A percentile compares a stretch with the other conserved stretches of the same genome.
Evolutionary conservation across 1,140 invertebrate genomes (phyloP).

Genomic region (Calephelis nemesis): DNA sequence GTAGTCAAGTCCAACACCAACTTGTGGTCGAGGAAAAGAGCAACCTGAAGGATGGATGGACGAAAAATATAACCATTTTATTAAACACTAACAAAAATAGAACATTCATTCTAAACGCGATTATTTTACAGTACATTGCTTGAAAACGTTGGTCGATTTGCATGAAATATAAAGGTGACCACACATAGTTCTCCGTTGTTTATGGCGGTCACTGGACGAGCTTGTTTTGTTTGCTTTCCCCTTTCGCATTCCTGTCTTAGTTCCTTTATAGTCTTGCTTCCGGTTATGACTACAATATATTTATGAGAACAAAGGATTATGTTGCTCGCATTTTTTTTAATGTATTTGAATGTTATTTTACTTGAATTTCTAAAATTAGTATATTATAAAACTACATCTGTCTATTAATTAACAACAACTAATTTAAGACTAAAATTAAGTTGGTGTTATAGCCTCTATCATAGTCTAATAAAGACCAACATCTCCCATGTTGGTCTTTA

Average conservation of each 20-base stretch:
- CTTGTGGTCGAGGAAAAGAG: no score
- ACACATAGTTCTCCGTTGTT: slow-evolving; percentile 72
- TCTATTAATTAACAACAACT: no score
- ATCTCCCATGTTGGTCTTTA: no score
- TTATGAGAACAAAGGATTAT: slow-evolving; percentile 55
- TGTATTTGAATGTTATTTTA: no score
- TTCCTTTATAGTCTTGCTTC: slow-evolving; percentile 75
- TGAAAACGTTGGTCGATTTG: slow-evolving; percentile 57
- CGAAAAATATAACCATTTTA: no score
- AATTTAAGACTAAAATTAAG: no score
- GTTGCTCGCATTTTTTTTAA: not conserved
- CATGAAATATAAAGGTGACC: slow-evolving; percentile 78
- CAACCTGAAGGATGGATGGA: no score
- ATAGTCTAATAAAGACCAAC: no score
- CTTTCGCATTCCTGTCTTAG: slow-evolving; percentile 68
- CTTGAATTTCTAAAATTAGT: no score
- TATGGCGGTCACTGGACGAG: slow-evolving; percentile 66
- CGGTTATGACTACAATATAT: slow-evolving; percentile 68
- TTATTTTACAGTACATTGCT: slow-evolving; percentile 47
- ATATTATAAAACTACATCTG: no score
- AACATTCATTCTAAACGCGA: slow-evolving; percentile 16
- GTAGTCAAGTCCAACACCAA: no score
- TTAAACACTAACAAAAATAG: not conserved
- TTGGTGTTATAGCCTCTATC: no score
- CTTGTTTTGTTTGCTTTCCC: slow-evolving; percentile 52